Conservation (phyloP, 2,888 invertebrate species). For the Scaptomyza flava region DNA sequence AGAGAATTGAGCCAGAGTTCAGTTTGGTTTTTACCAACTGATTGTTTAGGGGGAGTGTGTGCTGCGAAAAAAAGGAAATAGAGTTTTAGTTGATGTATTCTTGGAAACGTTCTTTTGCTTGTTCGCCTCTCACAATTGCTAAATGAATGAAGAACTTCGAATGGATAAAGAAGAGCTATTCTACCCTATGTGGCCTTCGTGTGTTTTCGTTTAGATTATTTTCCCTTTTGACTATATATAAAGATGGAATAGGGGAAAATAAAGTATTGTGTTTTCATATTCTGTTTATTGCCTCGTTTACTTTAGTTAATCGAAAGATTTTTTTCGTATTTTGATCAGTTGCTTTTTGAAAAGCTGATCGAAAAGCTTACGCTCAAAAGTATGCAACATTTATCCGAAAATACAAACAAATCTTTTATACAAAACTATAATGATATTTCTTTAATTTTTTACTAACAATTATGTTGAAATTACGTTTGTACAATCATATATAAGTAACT, state of each 20-base stretch:
- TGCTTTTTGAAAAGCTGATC: neutral
- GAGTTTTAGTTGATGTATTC: constrained; percentile 48
- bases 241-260: neutral
- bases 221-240: neutral
- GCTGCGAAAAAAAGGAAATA: constrained; percentile 39
- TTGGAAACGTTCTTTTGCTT: constrained; percentile 46
- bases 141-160: constrained; percentile 5
- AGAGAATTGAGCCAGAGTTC: constrained; percentile 10
- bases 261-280: too few relatives aligned
- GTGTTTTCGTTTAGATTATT: neutral
- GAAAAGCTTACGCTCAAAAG: constrained; percentile 36
- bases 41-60: constrained; percentile 47
- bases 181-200: neutral
- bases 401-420: constrained; percentile 1
- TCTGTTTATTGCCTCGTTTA: too few relatives aligned
- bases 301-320: too few relatives aligned
- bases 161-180: neutral
- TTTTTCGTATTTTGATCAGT: neutral
- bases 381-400: constrained; percentile 45
- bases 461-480: too few relatives aligned
- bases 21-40: neutral
- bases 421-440: neutral
- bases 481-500: too few relatives aligned
- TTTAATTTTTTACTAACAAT: neutral
- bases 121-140: constrained; percentile 29